Conservation (phyloP, 2,113 vertebrate species). For the Casuarius casuarius region DNA sequence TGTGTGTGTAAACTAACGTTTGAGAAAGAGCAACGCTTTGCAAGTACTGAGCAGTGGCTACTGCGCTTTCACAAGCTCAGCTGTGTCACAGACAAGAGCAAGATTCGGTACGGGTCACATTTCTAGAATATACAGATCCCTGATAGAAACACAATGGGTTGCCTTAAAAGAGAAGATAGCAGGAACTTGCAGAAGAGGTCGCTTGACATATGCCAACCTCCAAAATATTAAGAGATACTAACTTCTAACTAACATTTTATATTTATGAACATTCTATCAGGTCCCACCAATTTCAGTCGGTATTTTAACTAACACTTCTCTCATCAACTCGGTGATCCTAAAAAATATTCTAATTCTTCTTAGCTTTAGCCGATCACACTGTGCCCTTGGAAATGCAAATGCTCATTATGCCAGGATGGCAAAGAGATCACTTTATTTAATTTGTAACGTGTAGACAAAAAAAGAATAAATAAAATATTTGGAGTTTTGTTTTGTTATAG, state of each 20-base stretch:
- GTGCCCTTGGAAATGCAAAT: neutral
- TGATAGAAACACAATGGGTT: rapidly evolving
- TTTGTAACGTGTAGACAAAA: neutral
- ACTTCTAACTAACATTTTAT: neutral
- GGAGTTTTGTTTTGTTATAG: neutral
- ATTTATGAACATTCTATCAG: neutral
- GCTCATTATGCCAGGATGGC: neutral
- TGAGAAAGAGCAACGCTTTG: neutral
- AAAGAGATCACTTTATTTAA: neutral
- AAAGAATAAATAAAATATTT: neutral
- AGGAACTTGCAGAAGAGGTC: neutral
- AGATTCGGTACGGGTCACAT: neutral
- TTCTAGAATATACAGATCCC: neutral
- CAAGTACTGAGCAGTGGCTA: neutral
- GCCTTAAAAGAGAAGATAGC: neutral
- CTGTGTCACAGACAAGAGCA: rapidly evolving
- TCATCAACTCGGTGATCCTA: neutral
- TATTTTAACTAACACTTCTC: neutral
- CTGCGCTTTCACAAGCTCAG: rapidly evolving
- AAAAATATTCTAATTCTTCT: neutral
- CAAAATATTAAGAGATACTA: neutral
- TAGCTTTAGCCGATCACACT: neutral
- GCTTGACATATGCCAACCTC: neutral
- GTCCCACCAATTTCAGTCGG: rapidly evolving
- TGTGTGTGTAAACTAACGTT: neutral